phyloP scores from a whole-genome alignment of 1,140 invertebrate species.

The Saxidomus purpurata region DNA sequence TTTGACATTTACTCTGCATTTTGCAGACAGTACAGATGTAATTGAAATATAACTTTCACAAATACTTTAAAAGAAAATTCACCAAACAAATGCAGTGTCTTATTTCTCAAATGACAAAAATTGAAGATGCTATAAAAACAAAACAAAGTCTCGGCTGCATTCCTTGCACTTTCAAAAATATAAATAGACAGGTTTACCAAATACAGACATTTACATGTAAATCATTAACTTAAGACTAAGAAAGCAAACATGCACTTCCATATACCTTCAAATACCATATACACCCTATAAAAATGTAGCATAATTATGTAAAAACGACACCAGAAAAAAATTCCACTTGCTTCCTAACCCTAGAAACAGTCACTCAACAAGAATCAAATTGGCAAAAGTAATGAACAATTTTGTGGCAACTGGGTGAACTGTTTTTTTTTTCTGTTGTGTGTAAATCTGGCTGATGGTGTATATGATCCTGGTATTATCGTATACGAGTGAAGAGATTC shows the following conservation, averaged over 20 bases:
- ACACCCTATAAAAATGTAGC: not conserved
- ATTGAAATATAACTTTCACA: not conserved
- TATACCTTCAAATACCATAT: not conserved
- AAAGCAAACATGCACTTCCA: not conserved
- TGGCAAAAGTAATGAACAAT: not conserved
- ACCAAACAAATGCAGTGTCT: not conserved
- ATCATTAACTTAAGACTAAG: not conserved
- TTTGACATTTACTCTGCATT: not conserved
- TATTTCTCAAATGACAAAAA: not conserved
- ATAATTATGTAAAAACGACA: not conserved
- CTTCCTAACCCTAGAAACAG: not conserved
- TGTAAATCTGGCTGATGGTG: not conserved
- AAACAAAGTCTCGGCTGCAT: not conserved
- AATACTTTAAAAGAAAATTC: not conserved
- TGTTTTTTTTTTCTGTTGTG: not conserved
- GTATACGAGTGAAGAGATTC: slow-evolving; percentile 97
- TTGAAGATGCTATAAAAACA: not conserved
- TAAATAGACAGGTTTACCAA: not conserved
- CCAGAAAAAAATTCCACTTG: not conserved
- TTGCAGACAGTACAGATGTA: not conserved
- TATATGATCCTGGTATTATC: slow-evolving; percentile 82
- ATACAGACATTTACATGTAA: not conserved
- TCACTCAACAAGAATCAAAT: not conserved
- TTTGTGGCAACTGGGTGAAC: not conserved
- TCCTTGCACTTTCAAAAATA: not conserved